phyloP scores from a whole-genome alignment of 2,113 vertebrate species.

The Neopipo cinnamomea region DNA sequence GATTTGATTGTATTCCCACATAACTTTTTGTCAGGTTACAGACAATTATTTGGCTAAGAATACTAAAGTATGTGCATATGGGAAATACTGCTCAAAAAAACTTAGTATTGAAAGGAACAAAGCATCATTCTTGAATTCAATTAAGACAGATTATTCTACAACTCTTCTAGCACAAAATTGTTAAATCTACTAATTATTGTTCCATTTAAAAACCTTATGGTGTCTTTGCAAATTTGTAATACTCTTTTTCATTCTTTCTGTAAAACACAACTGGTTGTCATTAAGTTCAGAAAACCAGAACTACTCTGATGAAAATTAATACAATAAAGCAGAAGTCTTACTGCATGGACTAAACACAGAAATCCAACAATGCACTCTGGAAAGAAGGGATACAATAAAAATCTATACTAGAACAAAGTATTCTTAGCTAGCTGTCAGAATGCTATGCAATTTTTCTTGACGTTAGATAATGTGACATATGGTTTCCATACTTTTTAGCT shows the following conservation, averaged over 20 bases:
- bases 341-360: background rate
- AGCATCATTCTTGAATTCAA: background rate
- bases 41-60: background rate
- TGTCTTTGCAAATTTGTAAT: background rate
- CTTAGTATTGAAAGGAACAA: background rate
- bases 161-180: background rate
- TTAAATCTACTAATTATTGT: background rate
- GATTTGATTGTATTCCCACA: background rate
- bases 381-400: constrained; percentile 9
- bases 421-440: background rate
- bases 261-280: background rate
- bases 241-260: background rate
- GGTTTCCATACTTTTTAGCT: background rate
- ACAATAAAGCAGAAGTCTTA: background rate
- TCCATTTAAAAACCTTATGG: background rate
- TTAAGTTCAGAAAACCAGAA: background rate
- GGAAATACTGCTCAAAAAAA: background rate
- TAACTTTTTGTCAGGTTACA: background rate
- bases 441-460: background rate
- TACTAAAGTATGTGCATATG: background rate
- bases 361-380: background rate
- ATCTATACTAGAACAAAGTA: background rate
- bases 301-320: background rate
- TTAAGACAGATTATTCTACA: background rate
- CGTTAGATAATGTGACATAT: background rate